Evolutionary conservation across 2,888 invertebrate species (phyloP).

Genomic region (Macaria notata): DNA sequence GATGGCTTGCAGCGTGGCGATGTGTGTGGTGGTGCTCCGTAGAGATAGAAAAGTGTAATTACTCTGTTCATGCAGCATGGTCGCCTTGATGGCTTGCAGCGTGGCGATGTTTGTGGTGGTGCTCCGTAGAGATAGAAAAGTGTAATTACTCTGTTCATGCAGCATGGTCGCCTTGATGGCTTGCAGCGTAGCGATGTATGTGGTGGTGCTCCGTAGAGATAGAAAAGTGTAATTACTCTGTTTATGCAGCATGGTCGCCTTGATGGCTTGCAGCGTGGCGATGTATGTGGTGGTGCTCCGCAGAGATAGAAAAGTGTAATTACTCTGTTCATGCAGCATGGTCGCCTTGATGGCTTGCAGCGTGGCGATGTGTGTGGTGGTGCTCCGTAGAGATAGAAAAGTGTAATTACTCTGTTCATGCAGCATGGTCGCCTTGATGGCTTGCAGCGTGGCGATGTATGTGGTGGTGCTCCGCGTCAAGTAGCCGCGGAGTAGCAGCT

Average conservation of each 20-base stretch:
- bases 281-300: constrained; percentile 50
- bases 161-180: too few species aligned
- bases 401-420: constrained; percentile 49
- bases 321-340: constrained; percentile 54
- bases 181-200: too few species aligned
- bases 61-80: too few species aligned
- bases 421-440: constrained; percentile 53
- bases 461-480: constrained; percentile 50
- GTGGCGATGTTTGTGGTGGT: too few species aligned
- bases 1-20: too few species aligned
- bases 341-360: constrained; percentile 54
- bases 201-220: too few species aligned
- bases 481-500: constrained; percentile 62
- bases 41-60: too few species aligned
- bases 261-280: constrained; percentile 46
- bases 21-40: too few species aligned
- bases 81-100: too few species aligned
- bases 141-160: too few species aligned
- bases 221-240: constrained; percentile 39
- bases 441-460: constrained; percentile 46
- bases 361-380: constrained; percentile 48
- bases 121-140: too few species aligned
- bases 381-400: constrained; percentile 31
- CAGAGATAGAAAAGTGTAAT: too few species aligned
- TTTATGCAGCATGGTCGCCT: constrained; percentile 55